Base-by-base conservation (phyloP, 92 coral and sea anemone species). In the Ricordea florida region DNA sequence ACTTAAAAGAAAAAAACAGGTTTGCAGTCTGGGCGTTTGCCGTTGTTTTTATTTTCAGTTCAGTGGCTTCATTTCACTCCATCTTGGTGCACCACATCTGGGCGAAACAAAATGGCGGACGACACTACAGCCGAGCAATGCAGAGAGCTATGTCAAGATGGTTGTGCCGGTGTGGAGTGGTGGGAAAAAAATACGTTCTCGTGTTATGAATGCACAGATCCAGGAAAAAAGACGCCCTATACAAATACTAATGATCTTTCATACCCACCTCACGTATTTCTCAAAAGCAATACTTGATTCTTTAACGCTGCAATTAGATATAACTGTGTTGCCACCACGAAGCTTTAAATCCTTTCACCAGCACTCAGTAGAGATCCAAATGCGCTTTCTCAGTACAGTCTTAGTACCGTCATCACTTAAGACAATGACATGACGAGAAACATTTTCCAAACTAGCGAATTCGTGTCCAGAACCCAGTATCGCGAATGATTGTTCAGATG, bases 261-360 rank as follows among this genome's bases (percentile, higher is more conserved):
- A n/a, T 70, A 53, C 14, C 78, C 78, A 6, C 78, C 78, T 34
- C 78, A 70, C 11, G 78, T 70, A 34, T 70, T 70, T 4, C 50
- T 70, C n/a, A 70, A 70, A 26, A 29, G 21, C 47, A 27, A 13
- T 4, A 0, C 22, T 16, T 26, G 20, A 43, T 16, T 59, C 8
- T 15, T 13, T 41, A 20, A 9, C 47, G 47, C 1, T 13, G 47
- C 47, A n/a, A n/a, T n/a, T n/a, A n/a, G n/a, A n/a, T n/a, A n/a
- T n/a, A n/a, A n/a, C n/a, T n/a, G n/a, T n/a, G n/a, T n/a, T n/a
- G n/a, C n/a, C n/a, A n/a, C n/a, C n/a, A n/a, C n/a, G n/a, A n/a
- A n/a, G n/a, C n/a, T n/a, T n/a, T n/a, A n/a, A n/a, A n/a, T n/a
- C n/a, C n/a, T n/a, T n/a, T n/a, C n/a, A n/a, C n/a, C n/a, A n/a